Base-by-base conservation (phyloP, 2,113 vertebrate species). In the Desmodus rotundus region DNA sequence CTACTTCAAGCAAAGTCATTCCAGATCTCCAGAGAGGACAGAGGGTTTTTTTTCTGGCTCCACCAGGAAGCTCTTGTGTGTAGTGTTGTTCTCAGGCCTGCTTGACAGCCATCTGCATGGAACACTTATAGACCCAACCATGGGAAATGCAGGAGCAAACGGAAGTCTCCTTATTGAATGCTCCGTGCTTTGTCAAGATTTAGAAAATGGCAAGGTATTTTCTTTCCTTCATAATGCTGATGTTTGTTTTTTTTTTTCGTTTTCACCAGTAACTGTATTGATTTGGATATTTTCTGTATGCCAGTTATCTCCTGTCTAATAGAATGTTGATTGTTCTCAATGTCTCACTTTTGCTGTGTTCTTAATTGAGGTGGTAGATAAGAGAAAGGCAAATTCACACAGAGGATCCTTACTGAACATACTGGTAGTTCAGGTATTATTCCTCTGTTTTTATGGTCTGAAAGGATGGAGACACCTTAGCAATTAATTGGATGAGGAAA, bases 1-100 rank as follows among this genome's bases (percentile, higher is more conserved):
- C 36, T 95, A 14, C 80, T 94, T 90, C 45, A 87, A 87, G 72
- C 56, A 83, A 82, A 96, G 89, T 89, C 89, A 96, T 83, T 95
- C 83, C 45, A 63, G 20, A 85, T 26, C 58, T 77, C 8, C 31
- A 73, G 20, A 38, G 43, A 80, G 47, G 43, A 76, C 7, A 82
- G 24, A 63, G 33, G 28, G 41, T 26, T 87, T 36, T 22, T 58
- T 80, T 92, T 78, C 92, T 72, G 19, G 67, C 15, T 73, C 41
- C 65, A 56, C 45, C 56, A 72, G 68, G 45, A 7, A 77, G 20
- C 33, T 80, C 80, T 91, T 36, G 43, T 78, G 80, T 76, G 28
- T 20, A 22, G 36, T 81, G 31, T 45, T 94, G 52, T 85, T 83
- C 77, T 43, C 16, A 87, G 50, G 10, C 36, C 67, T 78, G n/a